Conservation (phyloP, 2,888 invertebrate genomes). For the Ashinkailepas kermadecensis region DNA sequence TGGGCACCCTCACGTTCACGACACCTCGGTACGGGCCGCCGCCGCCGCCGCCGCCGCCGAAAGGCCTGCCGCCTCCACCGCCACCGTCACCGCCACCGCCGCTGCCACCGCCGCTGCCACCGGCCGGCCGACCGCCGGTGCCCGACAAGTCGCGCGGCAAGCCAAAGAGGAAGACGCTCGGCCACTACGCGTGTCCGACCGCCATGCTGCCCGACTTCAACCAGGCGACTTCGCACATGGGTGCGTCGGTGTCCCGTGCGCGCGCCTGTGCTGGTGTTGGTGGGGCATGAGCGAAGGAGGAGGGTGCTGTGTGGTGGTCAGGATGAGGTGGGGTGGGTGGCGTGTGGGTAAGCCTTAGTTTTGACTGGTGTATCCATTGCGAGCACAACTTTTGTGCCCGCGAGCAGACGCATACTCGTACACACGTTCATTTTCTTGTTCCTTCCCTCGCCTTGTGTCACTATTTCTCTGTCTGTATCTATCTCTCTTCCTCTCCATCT, state of each 20-base stretch:
- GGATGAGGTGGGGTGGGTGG: too few relatives aligned
- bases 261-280: neutral
- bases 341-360: too few relatives aligned
- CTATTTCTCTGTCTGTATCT: neutral
- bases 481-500: neutral
- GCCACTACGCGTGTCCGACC: neutral
- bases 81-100: neutral
- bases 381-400: too few relatives aligned
- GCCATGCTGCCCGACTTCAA: conserved; percentile 39
- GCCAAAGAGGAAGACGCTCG: neutral
- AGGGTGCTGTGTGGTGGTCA: too few relatives aligned
- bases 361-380: too few relatives aligned
- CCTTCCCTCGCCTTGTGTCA: neutral
- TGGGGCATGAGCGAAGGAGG: neutral
- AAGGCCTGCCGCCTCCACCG: neutral
- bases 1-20: neutral
- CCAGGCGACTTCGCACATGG: conserved; percentile 40
- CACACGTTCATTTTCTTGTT: too few relatives aligned
- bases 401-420: too few relatives aligned
- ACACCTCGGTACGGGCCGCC: neutral
- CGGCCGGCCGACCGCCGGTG: neutral
- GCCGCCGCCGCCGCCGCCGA: neutral
- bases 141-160: neutral
- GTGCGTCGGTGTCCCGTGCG: conserved; percentile 34
- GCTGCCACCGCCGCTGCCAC: neutral